Conservation (phyloP, 2,113 vertebrate species). For the Butorides virescens region DNA sequence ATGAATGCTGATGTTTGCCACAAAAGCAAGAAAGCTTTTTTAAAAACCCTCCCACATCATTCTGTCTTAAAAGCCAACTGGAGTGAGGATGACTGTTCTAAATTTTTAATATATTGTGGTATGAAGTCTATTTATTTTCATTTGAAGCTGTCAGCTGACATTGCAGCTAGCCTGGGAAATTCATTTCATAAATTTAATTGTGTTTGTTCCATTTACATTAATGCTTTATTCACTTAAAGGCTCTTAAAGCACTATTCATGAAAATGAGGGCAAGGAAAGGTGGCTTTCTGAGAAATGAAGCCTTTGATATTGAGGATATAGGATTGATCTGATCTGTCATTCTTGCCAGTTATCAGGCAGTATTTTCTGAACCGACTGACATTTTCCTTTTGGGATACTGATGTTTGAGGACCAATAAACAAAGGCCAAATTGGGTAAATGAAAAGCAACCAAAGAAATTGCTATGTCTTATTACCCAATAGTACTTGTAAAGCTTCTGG, state of each 20-base stretch:
- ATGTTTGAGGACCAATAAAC: neutral
- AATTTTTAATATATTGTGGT: slow-evolving; percentile 55
- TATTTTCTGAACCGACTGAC: neutral
- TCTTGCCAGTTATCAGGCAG: neutral
- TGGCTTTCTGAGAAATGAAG: neutral
- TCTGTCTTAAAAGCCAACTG: slow-evolving; percentile 21
- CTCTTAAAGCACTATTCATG: neutral
- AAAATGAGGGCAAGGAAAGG: neutral
- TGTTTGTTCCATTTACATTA: slow-evolving; percentile 19
- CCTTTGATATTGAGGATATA: neutral
- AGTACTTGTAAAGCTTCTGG: neutral
- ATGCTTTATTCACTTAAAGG: slow-evolving; percentile 39
- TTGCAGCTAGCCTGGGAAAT: slow-evolving; percentile 28
- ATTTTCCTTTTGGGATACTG: neutral
- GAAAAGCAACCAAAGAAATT: neutral
- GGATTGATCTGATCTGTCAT: neutral
- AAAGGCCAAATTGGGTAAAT: neutral
- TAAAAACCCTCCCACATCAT: neutral
- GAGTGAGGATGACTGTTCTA: neutral
- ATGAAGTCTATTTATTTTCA: slow-evolving; percentile 59
- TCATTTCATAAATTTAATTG: slow-evolving; percentile 21
- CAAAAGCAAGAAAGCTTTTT: slow-evolving; percentile 2
- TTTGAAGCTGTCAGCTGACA: slow-evolving; percentile 22
- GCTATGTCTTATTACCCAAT: neutral
- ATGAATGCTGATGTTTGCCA: slow-evolving; percentile 5